Base-by-base conservation (phyloP, 2,888 invertebrate genomes). In the Elysia crispata region DNA sequence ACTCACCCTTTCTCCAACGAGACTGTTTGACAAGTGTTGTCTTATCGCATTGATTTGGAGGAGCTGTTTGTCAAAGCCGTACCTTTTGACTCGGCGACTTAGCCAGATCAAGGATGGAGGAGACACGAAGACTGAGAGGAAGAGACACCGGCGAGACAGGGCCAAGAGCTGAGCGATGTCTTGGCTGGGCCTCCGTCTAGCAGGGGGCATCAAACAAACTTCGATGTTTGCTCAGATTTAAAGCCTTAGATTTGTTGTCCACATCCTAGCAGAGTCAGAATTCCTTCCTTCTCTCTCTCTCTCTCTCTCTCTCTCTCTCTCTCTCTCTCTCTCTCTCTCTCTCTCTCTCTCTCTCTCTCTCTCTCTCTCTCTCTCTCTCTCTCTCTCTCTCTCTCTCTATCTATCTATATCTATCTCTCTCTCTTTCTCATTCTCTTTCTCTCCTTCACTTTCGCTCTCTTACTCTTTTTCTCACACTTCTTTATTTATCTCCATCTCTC, bases 251-350 rank as follows among this genome's bases (percentile, higher is more conserved):
- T 41, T 41, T 41, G 25, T 62, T 28, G 23, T 28, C 28, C 64
- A 25, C 64, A 25, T 28, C 28, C 11, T 11, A 41, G 5, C 41
- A 41, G 41, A 41, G 41, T 11, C 41, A 41, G 11, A 6, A 11
- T 11, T 41, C 41, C 18, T 13, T 60, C 57, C 57, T 30, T 74
- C 74, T 74, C 25, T 30, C 64, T 13, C 41, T 25, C 54, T 64
- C 25, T 31, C 69, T 30, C 25, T 33, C 75, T 57, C 49, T 41
- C 69, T 28, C 28, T 69, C 60, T 41, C 33, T 74, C 66, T 66
- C 18, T 66, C 66, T 79, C 31, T 67, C 75, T 49, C 18, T 62
- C 75, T 49, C n/a, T 69, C 64, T 70, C 33, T 57, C 81, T 77
- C 33, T 74, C 60, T 23, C 54, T 33, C 33, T 57, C 33, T 62